A percentile compares a stretch with the other conserved stretches of the same genome.
These are phyloP conservation scores for Apteryx mantelli DNA, from an alignment of 2,113 vertebrate genomes.

Conservation along the genomic window DNA sequence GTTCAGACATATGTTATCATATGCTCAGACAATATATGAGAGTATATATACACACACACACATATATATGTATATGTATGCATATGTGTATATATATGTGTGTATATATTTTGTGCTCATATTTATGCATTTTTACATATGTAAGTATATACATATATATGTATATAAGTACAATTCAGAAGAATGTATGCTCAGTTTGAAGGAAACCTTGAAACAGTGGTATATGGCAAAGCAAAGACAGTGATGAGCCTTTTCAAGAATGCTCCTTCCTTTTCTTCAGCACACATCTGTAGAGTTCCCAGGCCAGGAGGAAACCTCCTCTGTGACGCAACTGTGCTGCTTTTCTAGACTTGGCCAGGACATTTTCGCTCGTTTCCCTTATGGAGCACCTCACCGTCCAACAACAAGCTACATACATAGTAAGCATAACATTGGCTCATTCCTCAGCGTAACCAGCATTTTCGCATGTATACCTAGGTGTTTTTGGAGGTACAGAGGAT, in stretches of 20 bases:
- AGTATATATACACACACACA: too few species aligned
- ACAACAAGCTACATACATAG: not conserved
- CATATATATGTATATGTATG: too few species aligned
- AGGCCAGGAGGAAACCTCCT: not conserved
- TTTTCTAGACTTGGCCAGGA: not conserved
- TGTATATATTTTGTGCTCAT: not conserved
- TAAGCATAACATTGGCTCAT: not conserved
- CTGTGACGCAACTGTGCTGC: not conserved
- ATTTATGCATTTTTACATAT: not conserved
- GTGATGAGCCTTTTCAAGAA: not conserved
- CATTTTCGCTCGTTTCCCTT: not conserved
- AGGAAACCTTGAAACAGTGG: fast-evolving
- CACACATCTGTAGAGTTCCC: not conserved
- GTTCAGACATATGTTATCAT: not conserved
- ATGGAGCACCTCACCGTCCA: not conserved
- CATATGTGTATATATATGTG: too few species aligned
- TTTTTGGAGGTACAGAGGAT: not conserved
- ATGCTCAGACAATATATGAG: too few species aligned
- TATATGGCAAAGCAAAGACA: not conserved
- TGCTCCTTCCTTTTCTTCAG: not conserved
- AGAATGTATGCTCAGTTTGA: not conserved
- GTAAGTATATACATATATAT: not conserved
- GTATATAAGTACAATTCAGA: not conserved
- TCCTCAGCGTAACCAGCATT: not conserved
- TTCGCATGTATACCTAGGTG: not conserved